Conservation (phyloP, 2,797 vertebrate species). For the Eulemur albifrons region DNA sequence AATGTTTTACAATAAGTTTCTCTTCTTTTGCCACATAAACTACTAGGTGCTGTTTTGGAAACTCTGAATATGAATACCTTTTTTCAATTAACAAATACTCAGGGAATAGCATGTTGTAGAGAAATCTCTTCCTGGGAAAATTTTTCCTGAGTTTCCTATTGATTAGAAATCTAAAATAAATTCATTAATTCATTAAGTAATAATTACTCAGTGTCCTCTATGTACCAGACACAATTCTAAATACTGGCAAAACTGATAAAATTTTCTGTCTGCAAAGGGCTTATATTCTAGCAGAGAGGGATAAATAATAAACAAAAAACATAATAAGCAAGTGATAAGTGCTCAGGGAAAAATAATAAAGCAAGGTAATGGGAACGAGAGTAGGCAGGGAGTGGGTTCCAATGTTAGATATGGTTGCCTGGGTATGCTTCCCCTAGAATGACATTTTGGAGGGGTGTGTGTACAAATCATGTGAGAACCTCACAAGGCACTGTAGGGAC, state of each 20-base stretch:
- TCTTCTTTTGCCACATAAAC: neutral
- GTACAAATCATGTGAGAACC: neutral
- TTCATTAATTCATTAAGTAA: neutral
- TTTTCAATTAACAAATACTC: constrained; percentile 18
- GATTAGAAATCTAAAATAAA: neutral
- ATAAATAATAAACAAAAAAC: neutral
- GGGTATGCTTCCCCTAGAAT: neutral
- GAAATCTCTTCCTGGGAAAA: neutral
- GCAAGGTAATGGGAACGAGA: neutral
- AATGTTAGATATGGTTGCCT: neutral
- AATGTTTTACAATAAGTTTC: neutral
- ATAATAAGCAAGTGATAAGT: neutral
- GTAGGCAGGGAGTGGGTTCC: neutral
- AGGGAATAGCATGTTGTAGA: neutral
- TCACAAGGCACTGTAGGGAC: neutral
- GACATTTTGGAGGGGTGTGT: too few species aligned
- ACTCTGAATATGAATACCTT: constrained; percentile 6
- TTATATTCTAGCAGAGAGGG: neutral
- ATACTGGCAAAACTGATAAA: neutral
- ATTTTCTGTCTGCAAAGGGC: neutral
- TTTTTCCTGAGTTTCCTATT: neutral
- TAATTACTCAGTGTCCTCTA: neutral
- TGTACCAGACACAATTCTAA: neutral
- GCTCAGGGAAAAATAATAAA: neutral
- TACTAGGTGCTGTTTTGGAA: neutral